phyloP scores from a whole-genome alignment of 1,140 invertebrate species.

The Pogonomyrmex barbatus region DNA sequence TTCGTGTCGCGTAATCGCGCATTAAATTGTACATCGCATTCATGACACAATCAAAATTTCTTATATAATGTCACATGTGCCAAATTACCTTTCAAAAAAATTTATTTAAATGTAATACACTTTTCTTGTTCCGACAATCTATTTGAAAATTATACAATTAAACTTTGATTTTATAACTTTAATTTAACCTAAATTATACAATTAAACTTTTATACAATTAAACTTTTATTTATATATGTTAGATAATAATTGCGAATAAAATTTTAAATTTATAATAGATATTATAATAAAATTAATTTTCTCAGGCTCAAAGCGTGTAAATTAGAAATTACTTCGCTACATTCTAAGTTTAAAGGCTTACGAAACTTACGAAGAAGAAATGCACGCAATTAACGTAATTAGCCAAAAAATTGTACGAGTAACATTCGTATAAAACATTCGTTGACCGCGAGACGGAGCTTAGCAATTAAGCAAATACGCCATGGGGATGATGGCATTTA shows the following conservation, averaged over 20 bases:
- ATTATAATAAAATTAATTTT: not conserved
- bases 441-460: slow-evolving; percentile 35
- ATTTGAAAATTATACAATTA: not conserved
- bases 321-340: not conserved
- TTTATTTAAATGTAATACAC: not conserved
- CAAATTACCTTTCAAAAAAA: not conserved
- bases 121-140: not conserved
- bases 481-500: slow-evolving; percentile 57
- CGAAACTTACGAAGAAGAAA: too few relatives aligned
- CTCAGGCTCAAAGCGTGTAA: not conserved
- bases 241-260: not conserved
- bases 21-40: slow-evolving; percentile 33
- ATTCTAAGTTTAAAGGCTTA: not conserved
- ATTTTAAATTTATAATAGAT: not conserved
- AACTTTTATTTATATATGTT: not conserved
- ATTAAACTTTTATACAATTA: not conserved
- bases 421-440: slow-evolving; percentile 63
- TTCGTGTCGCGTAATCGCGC: slow-evolving; percentile 36
- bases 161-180: not conserved
- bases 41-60: slow-evolving; percentile 5
- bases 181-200: not conserved
- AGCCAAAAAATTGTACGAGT: slow-evolving; percentile 17
- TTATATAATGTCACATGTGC: not conserved
- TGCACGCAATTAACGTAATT: not conserved
- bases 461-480: slow-evolving; percentile 71